Conservation (phyloP, 2,888 invertebrate genomes). For the Aproaerema taeniolella region DNA sequence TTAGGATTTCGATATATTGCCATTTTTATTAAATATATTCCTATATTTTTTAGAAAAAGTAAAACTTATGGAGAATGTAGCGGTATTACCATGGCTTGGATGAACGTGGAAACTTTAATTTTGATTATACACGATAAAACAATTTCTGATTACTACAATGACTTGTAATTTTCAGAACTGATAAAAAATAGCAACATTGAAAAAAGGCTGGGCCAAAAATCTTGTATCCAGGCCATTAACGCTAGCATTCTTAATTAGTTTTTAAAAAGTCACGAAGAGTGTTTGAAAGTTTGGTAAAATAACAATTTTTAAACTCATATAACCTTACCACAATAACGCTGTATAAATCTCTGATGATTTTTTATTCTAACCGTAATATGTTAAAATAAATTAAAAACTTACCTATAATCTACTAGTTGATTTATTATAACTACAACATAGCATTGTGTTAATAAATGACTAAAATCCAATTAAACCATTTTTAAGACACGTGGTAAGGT, state of each 20-base stretch:
- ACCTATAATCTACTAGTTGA: too few species aligned
- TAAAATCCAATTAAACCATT: too few species aligned
- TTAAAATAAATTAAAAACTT: not conserved
- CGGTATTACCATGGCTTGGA: not conserved
- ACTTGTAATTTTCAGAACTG: not conserved
- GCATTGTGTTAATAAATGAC: too few species aligned
- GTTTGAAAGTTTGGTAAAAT: not conserved
- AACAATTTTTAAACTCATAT: not conserved
- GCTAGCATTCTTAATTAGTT: not conserved
- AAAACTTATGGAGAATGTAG: not conserved
- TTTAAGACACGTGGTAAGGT: too few species aligned
- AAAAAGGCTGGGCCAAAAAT: too few species aligned
- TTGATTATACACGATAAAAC: not conserved
- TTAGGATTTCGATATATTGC: conserved; percentile 24
- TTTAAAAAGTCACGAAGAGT: not conserved
- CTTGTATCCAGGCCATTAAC: too few species aligned
- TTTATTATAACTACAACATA: too few species aligned
- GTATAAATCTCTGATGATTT: not conserved
- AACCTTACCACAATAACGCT: too few species aligned
- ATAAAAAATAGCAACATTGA: not conserved
- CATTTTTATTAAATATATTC: conserved; percentile 1
- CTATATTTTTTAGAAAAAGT: not conserved
- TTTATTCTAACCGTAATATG: not conserved
- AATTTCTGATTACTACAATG: not conserved
- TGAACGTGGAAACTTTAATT: not conserved